These are phyloP conservation scores for Chlorops oryzae DNA, from an alignment of 1,140 invertebrate genomes.

Conservation along the genomic window DNA sequence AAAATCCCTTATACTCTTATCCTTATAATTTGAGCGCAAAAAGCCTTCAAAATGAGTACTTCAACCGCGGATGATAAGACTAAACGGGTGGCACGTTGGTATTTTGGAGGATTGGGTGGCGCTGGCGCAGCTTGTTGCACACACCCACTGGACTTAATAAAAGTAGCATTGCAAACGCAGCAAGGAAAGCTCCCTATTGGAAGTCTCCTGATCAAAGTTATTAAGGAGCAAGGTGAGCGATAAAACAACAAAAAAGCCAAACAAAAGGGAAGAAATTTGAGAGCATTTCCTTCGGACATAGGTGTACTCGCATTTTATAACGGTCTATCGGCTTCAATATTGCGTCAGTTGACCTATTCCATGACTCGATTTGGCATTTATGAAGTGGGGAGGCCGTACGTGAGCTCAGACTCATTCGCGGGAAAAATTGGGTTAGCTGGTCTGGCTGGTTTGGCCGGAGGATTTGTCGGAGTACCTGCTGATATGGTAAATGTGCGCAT, in stretches of 20 bases:
- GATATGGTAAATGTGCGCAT: slow-evolving; percentile 98
- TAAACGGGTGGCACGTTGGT: slow-evolving; percentile 67
- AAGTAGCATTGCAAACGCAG: slow-evolving; percentile 97
- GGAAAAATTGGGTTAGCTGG: slow-evolving; percentile 76
- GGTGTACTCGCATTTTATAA: slow-evolving; percentile 90
- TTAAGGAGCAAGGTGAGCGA: slow-evolving; percentile 64
- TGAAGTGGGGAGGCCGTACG: slow-evolving; percentile 68
- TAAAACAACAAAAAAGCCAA: too few species aligned
- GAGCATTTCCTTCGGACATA: slow-evolving; percentile 63
- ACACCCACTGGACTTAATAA: slow-evolving; percentile 95
- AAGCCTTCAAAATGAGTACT: too few species aligned
- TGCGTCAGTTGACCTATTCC: slow-evolving; percentile 94
- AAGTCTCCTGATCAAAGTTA: slow-evolving; percentile 65
- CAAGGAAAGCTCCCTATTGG: slow-evolving; percentile 76
- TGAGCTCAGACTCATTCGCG: slow-evolving; percentile 54
- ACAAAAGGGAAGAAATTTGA: too few species aligned
- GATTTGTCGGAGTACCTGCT: slow-evolving; percentile 65
- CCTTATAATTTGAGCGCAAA: too few species aligned
- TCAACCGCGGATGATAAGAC: too few species aligned
- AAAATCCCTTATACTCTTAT: too few species aligned
- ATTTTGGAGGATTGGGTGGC: slow-evolving; percentile 92
- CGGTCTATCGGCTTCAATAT: slow-evolving; percentile 90
- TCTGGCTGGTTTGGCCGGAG: slow-evolving; percentile 72
- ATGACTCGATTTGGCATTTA: slow-evolving; percentile 96
- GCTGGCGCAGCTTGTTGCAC: slow-evolving; percentile 94